Conservation (phyloP, 2,113 vertebrate genomes). For the Ciconia boyciana region DNA sequence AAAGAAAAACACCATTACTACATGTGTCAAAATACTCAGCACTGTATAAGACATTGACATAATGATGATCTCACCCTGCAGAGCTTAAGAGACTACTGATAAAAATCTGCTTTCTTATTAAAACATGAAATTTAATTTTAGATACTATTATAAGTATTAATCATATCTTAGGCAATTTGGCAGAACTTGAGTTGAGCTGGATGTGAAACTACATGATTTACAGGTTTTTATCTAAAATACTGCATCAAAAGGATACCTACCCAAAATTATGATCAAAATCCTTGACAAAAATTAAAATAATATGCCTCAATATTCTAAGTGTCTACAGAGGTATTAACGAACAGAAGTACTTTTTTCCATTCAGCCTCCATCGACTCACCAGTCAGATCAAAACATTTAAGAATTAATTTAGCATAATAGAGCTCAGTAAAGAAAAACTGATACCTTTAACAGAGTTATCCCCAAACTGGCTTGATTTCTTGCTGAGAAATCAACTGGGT, state of each 20-base stretch:
- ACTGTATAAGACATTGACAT: background rate
- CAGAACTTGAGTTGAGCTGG: background rate
- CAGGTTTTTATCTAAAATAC: background rate
- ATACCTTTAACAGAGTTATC: background rate
- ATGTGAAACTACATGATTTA: background rate
- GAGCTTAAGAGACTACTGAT: background rate
- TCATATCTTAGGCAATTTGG: background rate
- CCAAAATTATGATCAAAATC: background rate
- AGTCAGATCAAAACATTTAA: background rate
- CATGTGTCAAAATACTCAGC: background rate
- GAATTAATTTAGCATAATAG: background rate
- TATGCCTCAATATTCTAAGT: background rate
- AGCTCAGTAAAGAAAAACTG: background rate
- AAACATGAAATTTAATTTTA: background rate
- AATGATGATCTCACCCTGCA: slow-evolving; percentile 9
- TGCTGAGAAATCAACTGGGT: background rate
- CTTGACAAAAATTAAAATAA: background rate
- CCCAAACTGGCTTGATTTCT: background rate
- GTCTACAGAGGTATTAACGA: background rate
- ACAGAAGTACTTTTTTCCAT: background rate
- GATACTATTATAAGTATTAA: background rate
- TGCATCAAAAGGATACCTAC: background rate
- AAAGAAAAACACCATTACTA: background rate
- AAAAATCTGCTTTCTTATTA: background rate
- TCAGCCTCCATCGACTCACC: background rate